Percentiles rank a stretch among this genome's conserved stretches.
These are phyloP conservation scores for Clupea harengus DNA, from an alignment of 2,113 vertebrate genomes.

Conservation along the genomic window DNA sequence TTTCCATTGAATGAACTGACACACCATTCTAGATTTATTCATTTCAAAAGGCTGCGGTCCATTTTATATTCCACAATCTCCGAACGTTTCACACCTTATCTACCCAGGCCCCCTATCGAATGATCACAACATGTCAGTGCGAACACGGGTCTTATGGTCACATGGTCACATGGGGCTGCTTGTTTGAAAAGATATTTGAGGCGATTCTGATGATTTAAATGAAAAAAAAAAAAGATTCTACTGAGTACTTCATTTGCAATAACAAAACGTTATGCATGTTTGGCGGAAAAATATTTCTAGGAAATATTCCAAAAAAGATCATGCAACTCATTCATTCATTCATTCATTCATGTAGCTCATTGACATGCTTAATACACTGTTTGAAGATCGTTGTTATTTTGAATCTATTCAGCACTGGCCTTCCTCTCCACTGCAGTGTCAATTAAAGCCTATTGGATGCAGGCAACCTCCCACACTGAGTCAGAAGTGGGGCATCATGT, in stretches of 20 bases:
- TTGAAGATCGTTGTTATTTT: background rate
- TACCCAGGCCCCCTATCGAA: background rate
- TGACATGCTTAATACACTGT: background rate
- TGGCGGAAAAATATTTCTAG: background rate
- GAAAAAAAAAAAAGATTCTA: too few species aligned
- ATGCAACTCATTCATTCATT: background rate
- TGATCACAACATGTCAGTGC: conserved; percentile 8
- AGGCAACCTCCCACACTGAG: background rate
- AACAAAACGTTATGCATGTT: background rate
- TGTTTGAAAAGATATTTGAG: background rate
- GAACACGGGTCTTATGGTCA: background rate
- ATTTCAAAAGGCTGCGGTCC: conserved; percentile 2
- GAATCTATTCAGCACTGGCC: background rate
- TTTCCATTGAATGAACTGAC: conserved; percentile 10
- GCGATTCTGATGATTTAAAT: background rate
- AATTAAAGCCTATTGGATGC: conserved; percentile 17
- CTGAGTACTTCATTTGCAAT: background rate
- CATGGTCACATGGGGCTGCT: background rate
- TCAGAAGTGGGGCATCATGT: conserved; percentile 30
- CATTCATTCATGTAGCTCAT: background rate
- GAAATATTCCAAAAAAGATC: background rate
- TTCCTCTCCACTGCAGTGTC: background rate
- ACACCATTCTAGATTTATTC: conserved; percentile 12
- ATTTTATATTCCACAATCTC: conserved; percentile 18
- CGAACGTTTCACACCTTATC: conserved; percentile 15